phyloP scores from a whole-genome alignment of 2,113 vertebrate species.

The Anser brachyrhynchus region DNA sequence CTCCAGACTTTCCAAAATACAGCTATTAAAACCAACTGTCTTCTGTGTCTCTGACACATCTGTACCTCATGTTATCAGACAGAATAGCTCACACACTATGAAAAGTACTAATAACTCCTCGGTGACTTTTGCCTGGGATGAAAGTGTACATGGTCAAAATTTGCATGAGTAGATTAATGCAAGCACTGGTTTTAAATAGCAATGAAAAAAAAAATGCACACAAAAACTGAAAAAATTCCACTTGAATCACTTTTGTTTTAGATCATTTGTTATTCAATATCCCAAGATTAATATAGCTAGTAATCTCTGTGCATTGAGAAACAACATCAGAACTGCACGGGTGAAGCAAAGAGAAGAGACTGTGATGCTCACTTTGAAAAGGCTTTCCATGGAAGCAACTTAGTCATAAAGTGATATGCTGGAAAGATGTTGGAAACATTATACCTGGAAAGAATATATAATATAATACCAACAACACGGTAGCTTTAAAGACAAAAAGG shows the following conservation, averaged over 20 bases:
- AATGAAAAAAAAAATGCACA: not conserved
- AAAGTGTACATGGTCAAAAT: not conserved
- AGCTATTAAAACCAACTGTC: not conserved
- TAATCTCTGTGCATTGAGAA: not conserved
- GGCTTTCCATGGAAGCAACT: not conserved
- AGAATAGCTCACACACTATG: not conserved
- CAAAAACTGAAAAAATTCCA: not conserved
- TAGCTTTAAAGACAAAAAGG: not conserved
- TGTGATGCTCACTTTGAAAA: not conserved
- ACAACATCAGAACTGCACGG: not conserved
- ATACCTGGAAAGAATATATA: not conserved
- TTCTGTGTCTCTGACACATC: not conserved
- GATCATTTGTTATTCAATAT: not conserved
- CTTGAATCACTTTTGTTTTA: not conserved
- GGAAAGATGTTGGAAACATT: not conserved
- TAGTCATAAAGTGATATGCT: not conserved
- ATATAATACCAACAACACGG: not conserved
- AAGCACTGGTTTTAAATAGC: not conserved
- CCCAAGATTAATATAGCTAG: not conserved
- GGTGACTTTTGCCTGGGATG: not conserved
- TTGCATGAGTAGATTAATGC: not conserved
- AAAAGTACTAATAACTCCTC: not conserved
- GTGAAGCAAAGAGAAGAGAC: not conserved
- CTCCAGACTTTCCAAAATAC: not conserved
- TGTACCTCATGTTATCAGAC: not conserved